Evolutionary conservation across 2,797 vertebrate genomes (phyloP), one percentile per base, ranked within the genome.

Genomic region (Lithobates sylvaticus): DNA sequence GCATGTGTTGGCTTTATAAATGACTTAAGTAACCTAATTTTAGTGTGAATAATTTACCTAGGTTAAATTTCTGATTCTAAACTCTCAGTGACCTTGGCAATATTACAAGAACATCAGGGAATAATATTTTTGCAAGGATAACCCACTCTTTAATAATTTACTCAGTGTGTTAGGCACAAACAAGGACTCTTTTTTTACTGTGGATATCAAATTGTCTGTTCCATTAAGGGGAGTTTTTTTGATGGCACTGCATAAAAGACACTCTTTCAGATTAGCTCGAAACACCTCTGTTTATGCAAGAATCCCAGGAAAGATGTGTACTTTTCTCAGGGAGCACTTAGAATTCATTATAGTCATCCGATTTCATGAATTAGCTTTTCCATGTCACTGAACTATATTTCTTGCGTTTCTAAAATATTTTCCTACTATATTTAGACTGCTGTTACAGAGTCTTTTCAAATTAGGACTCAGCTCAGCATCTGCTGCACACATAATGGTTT

Each of bases 71-170:
- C 84, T 76, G 69, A 86, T 16, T 8, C 44, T 78, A 78, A 87
- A 83, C 85, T 87, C 69, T 78, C 13, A 10, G 54, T 83, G 75
- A 83, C 80, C 85, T 83, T 87, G 85, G 85, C 80, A 87, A 74
- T 78, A 87, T 72, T 78, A 78, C 85, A 87, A 32, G 54, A 87
- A 86, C 85, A 78, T 86, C 83, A 83, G 74, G 69, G 80, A 87
- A 87, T 86, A 87, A 83, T 87, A 87, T 87, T 87, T 87, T 87
- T 78, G 67, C 39, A 87, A 78, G 80, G 75, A 83, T 87, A 87
- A 83, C 78, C 74, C 80, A 21, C 80, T 71, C 85, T 87, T 83
- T 82, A 83, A 83, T 87, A 83, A 83, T 83, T 87, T 87, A 83
- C 85, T 76, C 74, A 73, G 50, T 83, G 85, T 86, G 85, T 86